phyloP scores from a whole-genome alignment of 64 coral and sea anemone genomes.

The Montipora foliosa region DNA sequence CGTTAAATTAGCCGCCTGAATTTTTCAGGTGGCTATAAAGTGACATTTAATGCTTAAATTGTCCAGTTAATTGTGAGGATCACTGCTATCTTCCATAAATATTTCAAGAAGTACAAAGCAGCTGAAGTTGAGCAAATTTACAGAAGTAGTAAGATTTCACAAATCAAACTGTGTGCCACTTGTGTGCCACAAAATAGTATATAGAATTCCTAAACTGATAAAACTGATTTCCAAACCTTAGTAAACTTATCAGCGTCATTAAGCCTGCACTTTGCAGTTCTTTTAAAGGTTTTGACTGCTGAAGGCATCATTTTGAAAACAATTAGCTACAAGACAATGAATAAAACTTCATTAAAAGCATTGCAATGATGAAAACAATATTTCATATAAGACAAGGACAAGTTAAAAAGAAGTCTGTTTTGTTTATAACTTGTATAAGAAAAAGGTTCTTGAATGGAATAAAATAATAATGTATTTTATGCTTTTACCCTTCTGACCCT shows the following conservation, averaged over 20 bases:
- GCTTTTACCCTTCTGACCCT: no score
- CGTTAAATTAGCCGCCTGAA: no score
- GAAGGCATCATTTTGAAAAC: slow-evolving; percentile 73
- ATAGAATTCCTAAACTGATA: not conserved
- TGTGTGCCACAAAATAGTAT: no score
- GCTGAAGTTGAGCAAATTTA: not conserved
- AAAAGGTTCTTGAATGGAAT: no score
- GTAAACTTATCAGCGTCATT: slow-evolving; percentile 94
- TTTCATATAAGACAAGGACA: not conserved
- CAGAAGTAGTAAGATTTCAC: not conserved
- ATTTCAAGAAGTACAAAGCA: not conserved
- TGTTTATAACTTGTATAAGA: no score
- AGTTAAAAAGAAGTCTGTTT: not conserved
- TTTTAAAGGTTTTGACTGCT: slow-evolving; percentile 60
- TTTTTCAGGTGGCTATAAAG: no score
- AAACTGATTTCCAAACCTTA: slow-evolving; percentile 59
- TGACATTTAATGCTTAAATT: no score
- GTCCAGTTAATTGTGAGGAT: no score
- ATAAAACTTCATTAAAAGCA: not conserved
- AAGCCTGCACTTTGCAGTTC: slow-evolving; percentile 54
- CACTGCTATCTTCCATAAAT: no score
- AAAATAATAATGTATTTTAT: no score
- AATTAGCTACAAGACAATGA: slow-evolving; percentile 68
- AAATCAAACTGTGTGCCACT: not conserved
- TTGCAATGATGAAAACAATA: not conserved